phyloP scores from a whole-genome alignment of 2,888 invertebrate species.

The Erpobdella octoculata region DNA sequence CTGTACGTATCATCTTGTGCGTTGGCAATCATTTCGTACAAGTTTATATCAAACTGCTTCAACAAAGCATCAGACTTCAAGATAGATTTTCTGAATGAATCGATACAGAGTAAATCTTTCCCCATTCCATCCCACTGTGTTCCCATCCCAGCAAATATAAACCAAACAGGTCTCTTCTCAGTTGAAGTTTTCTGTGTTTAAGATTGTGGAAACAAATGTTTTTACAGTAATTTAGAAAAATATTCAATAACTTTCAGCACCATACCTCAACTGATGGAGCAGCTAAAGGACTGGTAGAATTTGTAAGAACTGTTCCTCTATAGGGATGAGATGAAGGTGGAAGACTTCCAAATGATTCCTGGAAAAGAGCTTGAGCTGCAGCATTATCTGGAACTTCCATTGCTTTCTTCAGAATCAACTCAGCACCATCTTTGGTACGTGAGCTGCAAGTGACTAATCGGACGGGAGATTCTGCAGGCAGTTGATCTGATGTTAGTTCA shows the following conservation, averaged over 20 bases:
- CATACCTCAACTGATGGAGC: slow-evolving; percentile 4
- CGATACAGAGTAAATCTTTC: slow-evolving; percentile 71
- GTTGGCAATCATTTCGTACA: slow-evolving; percentile 70
- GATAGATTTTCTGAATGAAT: slow-evolving; percentile 72
- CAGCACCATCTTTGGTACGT: slow-evolving; percentile 72
- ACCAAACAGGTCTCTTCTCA: slow-evolving; percentile 79
- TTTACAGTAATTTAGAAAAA: no score
- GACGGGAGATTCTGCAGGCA: slow-evolving; percentile 57
- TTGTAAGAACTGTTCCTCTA: slow-evolving; percentile 59
- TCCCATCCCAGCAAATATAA: slow-evolving; percentile 90
- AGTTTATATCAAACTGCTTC: slow-evolving; percentile 70
- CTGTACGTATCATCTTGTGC: slow-evolving; percentile 72
- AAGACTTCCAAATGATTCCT: slow-evolving; percentile 52
- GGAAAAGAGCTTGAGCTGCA: slow-evolving; percentile 46
- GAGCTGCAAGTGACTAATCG: slow-evolving; percentile 73
- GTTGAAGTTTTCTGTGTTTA: slow-evolving; percentile 44
- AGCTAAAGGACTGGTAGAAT: slow-evolving; percentile 18
- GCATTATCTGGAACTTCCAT: slow-evolving; percentile 52
- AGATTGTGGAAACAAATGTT: no score
- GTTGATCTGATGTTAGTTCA: neutral
- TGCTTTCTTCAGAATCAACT: slow-evolving; percentile 65
- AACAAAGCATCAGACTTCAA: slow-evolving; percentile 67
- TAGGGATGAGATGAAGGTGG: slow-evolving; percentile 65
- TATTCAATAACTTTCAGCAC: no score
- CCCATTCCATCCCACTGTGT: slow-evolving; percentile 96